These are phyloP conservation scores for Rhabdornis inornatus DNA, from an alignment of 2,113 vertebrate genomes.

Conservation along the genomic window DNA sequence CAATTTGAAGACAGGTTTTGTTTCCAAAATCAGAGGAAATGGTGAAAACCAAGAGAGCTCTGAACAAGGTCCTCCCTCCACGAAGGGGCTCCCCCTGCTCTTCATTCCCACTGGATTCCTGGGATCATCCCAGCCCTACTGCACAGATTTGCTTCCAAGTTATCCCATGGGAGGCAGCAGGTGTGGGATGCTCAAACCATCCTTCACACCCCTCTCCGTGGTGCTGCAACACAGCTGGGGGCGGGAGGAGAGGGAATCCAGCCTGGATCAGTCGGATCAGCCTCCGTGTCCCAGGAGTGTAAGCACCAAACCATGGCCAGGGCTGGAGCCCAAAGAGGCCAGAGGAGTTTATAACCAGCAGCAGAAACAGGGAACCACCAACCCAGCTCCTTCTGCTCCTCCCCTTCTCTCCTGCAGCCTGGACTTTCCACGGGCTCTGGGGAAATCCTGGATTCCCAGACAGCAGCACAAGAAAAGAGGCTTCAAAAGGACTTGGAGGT, in stretches of 20 bases:
- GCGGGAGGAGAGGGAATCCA: neutral
- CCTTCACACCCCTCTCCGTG: accelerated
- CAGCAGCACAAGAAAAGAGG: neutral
- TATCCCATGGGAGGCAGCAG: neutral
- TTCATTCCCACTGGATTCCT: neutral
- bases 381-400: neutral
- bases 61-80: neutral
- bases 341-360: neutral
- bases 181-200: accelerated
- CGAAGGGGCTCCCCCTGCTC: accelerated
- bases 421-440: accelerated
- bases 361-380: neutral
- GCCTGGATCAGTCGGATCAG: accelerated
- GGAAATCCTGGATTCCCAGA: neutral
- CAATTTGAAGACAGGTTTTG: neutral
- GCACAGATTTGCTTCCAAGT: neutral
- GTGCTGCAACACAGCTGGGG: accelerated
- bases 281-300: neutral
- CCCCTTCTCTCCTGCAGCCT: neutral
- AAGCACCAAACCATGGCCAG: accelerated
- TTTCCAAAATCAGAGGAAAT: neutral
- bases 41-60: neutral
- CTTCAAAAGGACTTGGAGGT: neutral
- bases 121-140: accelerated
- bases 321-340: neutral